These are phyloP conservation scores for Bombycilla garrulus DNA, from an alignment of 2,113 vertebrate genomes.

Conservation along the genomic window DNA sequence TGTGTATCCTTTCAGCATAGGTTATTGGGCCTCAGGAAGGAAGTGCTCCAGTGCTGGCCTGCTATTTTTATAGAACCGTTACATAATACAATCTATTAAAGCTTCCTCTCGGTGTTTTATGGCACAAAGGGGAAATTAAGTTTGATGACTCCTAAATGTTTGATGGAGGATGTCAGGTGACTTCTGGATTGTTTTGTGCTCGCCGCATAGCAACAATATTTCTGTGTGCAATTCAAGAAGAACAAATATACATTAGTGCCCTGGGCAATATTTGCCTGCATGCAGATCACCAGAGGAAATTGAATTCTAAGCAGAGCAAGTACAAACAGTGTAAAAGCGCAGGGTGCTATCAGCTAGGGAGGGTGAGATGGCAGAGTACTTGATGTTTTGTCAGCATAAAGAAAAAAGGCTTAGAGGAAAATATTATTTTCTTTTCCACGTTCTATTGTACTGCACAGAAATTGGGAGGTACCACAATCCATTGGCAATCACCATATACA, in stretches of 20 bases:
- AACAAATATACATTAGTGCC: conserved; percentile 56
- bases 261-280: conserved; percentile 50
- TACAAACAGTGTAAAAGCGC: conserved; percentile 47
- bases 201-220: conserved; percentile 71
- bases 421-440: background rate
- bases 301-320: conserved; percentile 60
- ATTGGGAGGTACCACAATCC: background rate
- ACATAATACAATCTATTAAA: conserved; percentile 83
- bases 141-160: conserved; percentile 82
- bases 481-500: background rate
- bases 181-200: conserved; percentile 68
- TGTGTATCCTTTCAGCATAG: conserved; percentile 80
- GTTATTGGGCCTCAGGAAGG: conserved; percentile 83
- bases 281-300: conserved; percentile 60
- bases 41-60: conserved; percentile 78
- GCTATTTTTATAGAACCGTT: conserved; percentile 83
- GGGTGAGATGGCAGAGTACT: background rate
- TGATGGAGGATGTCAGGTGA: conserved; percentile 80
- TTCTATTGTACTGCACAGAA: background rate
- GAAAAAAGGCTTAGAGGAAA: conserved; percentile 33
- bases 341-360: conserved; percentile 5
- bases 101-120: conserved; percentile 85
- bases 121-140: conserved; percentile 87
- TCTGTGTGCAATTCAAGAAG: conserved; percentile 65
- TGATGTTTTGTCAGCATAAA: background rate